Conservation (phyloP, 2,888 invertebrate genomes). For the Macropis europaea region DNA sequence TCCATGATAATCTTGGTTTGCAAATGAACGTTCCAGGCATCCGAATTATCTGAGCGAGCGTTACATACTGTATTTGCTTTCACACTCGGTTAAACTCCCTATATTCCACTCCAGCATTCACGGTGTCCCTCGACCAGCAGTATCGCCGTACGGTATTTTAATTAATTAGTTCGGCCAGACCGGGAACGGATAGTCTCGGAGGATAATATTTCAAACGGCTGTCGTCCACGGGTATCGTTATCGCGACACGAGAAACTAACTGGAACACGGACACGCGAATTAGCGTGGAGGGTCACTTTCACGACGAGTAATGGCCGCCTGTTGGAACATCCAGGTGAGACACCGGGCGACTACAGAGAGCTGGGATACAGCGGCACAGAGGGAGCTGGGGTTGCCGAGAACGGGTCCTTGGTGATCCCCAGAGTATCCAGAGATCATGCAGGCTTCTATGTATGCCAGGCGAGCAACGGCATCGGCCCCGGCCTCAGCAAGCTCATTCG, state of each 20-base stretch:
- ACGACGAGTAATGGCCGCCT: slow-evolving; percentile 23
- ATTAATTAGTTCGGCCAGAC: no score
- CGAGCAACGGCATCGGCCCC: slow-evolving; percentile 83
- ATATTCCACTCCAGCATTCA: no score
- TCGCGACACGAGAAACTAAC: not conserved
- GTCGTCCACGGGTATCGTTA: not conserved
- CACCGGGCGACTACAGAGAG: slow-evolving; percentile 82
- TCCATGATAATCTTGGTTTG: no score
- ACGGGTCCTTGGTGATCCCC: slow-evolving; percentile 82
- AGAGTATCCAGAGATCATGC: slow-evolving; percentile 82
- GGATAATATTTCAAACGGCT: not conserved
- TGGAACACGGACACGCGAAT: slow-evolving; percentile 4
- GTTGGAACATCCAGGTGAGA: slow-evolving; percentile 71
- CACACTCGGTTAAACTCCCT: no score
- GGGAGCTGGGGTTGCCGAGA: slow-evolving; percentile 78
- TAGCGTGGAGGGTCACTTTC: slow-evolving; percentile 14
- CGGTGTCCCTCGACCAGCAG: no score
- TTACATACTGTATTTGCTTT: no score
- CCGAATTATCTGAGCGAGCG: no score
- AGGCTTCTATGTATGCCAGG: slow-evolving; percentile 83
- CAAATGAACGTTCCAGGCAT: no score
- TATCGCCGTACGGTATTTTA: no score
- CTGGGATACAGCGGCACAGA: slow-evolving; percentile 80
- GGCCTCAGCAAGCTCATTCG: slow-evolving; percentile 84
- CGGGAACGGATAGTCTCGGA: no score